Evolutionary conservation across 2,113 vertebrate genomes (phyloP), one percentile per base, ranked within the genome.

Genomic region (Pseudonaja textilis): DNA sequence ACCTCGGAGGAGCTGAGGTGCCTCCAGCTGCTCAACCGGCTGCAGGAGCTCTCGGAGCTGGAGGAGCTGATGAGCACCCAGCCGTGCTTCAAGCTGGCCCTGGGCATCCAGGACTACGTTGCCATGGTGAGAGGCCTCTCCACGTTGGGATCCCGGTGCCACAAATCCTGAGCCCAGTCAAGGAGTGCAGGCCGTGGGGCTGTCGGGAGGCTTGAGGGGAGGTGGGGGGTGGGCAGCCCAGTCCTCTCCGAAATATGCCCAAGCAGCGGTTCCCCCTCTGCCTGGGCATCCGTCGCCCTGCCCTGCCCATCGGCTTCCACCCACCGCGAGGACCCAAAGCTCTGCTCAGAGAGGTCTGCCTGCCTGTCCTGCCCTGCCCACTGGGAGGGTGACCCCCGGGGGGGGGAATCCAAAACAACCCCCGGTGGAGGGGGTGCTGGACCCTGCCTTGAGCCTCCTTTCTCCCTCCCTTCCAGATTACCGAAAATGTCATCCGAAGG

Each of bases 41-140:
- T 98, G 95, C 98, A 96, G 14, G 95, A 97, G 88, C 92, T 94
- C 89, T 95, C 97, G 5, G 97, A 98, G 95, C 96, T 98, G 96
- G 97, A 98, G 90, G 97, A 98, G 94, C 96, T 98, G 91, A 97
- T 97, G 2, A 96, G 94, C 91, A 96, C 97, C 93, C 98, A 98
- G 93, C 97, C 98, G 25, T 98, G 98, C 97, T 97, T 98, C 96
- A 98, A 98, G 92, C 96, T 99, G 96, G 98, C 98, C 16, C 97
- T 97, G 94, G 98, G 98, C 95, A 98, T 99, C 97, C 98, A 98
- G 95, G 96, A 98, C 14, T 99, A 98, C 4, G 98, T 98, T 95
- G 98, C 98, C 94, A 98, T 97, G 97, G 98, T 99, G 95, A 97
- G 97, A 69, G 29, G 29, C 29, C 61, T n/a, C 61, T 64, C 61